A percentile compares a stretch with the other conserved stretches of the same genome.
Conservation (phyloP, 2,888 invertebrate species). For the Furcula furcula region DNA sequence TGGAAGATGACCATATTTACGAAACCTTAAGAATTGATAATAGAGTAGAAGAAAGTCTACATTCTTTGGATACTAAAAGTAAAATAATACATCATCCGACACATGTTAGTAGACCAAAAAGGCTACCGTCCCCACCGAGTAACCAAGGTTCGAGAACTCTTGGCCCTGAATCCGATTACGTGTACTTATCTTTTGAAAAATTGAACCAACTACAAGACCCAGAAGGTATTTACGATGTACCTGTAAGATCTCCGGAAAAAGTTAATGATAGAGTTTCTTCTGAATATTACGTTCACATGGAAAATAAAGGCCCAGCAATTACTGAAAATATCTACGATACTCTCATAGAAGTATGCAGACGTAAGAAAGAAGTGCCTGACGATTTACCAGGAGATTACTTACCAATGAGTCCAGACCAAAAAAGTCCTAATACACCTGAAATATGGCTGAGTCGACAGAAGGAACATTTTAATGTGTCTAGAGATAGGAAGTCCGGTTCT, state of each 20-base stretch:
- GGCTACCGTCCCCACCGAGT: constrained; percentile 60
- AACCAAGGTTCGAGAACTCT: constrained; percentile 45
- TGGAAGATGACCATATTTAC: constrained; percentile 82
- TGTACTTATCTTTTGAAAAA: constrained; percentile 73
- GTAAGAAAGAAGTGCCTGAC: constrained; percentile 56
- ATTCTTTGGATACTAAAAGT: constrained; percentile 52
- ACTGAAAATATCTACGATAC: constrained; percentile 65
- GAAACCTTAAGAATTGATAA: constrained; percentile 79
- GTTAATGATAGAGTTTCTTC: constrained; percentile 31
- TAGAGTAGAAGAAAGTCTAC: constrained; percentile 50
- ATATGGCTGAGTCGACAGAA: constrained; percentile 88
- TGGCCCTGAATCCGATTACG: constrained; percentile 72
- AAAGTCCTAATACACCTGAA: constrained; percentile 84
- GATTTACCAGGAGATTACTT: constrained; percentile 58
- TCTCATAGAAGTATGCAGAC: constrained; percentile 62
- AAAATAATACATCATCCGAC: constrained; percentile 57
- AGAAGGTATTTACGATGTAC: constrained; percentile 71
- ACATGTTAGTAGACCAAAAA: constrained; percentile 50
- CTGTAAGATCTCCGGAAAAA: constrained; percentile 63
- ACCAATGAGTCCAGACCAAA: constrained; percentile 68
- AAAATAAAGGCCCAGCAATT: constrained; percentile 44
- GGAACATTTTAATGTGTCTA: constrained; percentile 85
- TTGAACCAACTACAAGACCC: constrained; percentile 47
- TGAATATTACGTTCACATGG: constrained; percentile 67
- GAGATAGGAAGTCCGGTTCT: constrained; percentile 87